Percentiles rank a stretch among this genome's conserved stretches.
Conservation (phyloP, 1,140 invertebrate genomes). For the Heterodera schachtii region DNA sequence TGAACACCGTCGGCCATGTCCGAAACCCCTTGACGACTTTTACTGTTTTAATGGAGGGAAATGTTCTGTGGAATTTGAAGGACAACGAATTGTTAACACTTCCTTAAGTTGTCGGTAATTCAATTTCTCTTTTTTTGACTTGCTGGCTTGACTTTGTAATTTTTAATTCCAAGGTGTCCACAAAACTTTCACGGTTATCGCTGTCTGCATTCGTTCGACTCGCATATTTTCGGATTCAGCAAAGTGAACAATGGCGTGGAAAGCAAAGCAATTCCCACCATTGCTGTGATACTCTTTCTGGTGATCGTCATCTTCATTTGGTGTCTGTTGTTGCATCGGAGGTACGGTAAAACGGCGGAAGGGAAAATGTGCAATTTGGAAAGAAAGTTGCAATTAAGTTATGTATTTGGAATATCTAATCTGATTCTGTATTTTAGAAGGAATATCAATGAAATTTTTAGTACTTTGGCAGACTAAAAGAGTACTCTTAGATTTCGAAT, state of each 20-base stretch:
- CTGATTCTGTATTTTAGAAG: no score
- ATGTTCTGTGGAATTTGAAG: not conserved
- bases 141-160: not conserved
- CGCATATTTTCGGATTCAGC: slow-evolving; percentile 6
- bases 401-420: no score
- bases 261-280: slow-evolving; percentile 10
- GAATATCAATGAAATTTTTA: no score
- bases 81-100: slow-evolving; percentile 4
- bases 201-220: slow-evolving; percentile 6
- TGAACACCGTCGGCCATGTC: not conserved
- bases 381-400: no score
- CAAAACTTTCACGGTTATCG: slow-evolving; percentile 12
- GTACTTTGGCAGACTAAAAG: no score
- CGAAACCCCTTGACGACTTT: not conserved
- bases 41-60: slow-evolving; percentile 3
- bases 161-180: slow-evolving; percentile 10
- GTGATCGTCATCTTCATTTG: slow-evolving; percentile 14
- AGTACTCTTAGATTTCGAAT: no score
- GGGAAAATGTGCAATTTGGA: no score
- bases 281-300: slow-evolving; percentile 22
- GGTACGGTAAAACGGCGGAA: not conserved
- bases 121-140: no score
- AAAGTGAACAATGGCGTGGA: slow-evolving; percentile 9
- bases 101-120: not conserved
- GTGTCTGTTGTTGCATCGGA: slow-evolving; percentile 14